phyloP scores from a whole-genome alignment of 2,797 vertebrate genomes.

The Hoplostethus atlanticus region DNA sequence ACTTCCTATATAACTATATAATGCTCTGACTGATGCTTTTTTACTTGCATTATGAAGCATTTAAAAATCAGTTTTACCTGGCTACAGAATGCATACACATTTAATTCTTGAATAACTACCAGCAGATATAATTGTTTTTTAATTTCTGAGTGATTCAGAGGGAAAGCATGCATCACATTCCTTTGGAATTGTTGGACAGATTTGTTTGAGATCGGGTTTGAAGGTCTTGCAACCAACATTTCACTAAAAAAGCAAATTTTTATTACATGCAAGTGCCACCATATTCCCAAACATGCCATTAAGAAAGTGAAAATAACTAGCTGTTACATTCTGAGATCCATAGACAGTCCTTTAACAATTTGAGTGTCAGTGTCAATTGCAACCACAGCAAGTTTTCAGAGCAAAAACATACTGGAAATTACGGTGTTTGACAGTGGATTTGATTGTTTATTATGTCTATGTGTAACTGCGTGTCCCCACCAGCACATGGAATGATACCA shows the following conservation, averaged over 20 bases:
- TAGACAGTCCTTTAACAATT: constrained; percentile 49
- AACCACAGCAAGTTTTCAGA: constrained; percentile 53
- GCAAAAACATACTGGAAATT: constrained; percentile 50
- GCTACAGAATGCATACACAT: constrained; percentile 35
- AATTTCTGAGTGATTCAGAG: constrained; percentile 38
- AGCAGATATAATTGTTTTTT: constrained; percentile 31
- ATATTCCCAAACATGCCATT: constrained; percentile 62
- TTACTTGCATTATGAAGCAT: constrained; percentile 12
- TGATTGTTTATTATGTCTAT: constrained; percentile 72
- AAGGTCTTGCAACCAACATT: constrained; percentile 48
- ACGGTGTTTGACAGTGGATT: constrained; percentile 68
- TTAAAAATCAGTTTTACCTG: constrained; percentile 28
- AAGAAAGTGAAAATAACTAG: constrained; percentile 73
- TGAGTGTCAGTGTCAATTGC: constrained; percentile 56
- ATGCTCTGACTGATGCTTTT: background rate
- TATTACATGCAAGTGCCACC: constrained; percentile 62
- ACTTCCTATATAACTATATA: constrained; percentile 3
- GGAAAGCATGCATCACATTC: constrained; percentile 42
- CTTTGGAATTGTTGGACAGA: constrained; percentile 29
- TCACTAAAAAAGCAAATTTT: constrained; percentile 64
- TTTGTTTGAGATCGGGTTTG: constrained; percentile 4
- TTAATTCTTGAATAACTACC: constrained; percentile 30
- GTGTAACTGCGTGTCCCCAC: constrained; percentile 65
- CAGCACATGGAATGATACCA: constrained; percentile 62
- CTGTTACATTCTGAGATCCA: constrained; percentile 51